These are phyloP conservation scores for Sarcoramphus papa DNA, from an alignment of 2,797 vertebrate genomes.

Conservation along the genomic window DNA sequence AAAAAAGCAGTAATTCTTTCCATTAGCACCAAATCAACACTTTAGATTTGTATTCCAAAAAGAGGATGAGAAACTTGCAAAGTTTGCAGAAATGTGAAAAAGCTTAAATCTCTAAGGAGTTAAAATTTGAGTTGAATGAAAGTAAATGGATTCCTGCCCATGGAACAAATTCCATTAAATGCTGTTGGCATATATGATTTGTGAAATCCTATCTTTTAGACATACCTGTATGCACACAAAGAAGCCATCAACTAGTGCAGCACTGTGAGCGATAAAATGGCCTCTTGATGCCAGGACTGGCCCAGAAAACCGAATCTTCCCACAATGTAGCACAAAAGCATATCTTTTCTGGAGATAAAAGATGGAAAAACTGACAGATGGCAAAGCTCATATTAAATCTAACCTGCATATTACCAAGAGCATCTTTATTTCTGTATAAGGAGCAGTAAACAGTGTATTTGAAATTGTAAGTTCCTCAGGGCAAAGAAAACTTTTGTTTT, in stretches of 20 bases:
- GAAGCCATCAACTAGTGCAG: not conserved
- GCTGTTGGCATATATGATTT: not conserved
- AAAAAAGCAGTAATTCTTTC: not conserved
- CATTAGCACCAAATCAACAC: not conserved
- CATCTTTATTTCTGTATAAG: not conserved
- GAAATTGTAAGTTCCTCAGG: not conserved
- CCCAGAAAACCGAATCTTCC: not conserved
- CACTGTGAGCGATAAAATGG: not conserved
- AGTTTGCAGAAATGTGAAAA: not conserved
- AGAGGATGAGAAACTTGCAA: not conserved
- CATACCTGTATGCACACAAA: not conserved
- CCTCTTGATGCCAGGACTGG: not conserved
- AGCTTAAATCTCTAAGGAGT: not conserved
- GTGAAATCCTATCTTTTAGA: not conserved
- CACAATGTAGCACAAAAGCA: fast-evolving
- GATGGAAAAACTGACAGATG: not conserved
- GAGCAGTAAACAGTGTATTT: not conserved
- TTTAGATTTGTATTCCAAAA: not conserved
- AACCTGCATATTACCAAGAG: not conserved
- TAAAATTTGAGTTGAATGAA: not conserved
- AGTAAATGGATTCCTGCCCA: not conserved
- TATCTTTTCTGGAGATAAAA: not conserved
- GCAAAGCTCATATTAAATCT: not conserved
- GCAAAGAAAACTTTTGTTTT: not conserved
- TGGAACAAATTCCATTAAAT: not conserved